Evolutionary conservation across 2,113 vertebrate genomes (phyloP).

Genomic region (Dicerorhinus sumatrensis): DNA sequence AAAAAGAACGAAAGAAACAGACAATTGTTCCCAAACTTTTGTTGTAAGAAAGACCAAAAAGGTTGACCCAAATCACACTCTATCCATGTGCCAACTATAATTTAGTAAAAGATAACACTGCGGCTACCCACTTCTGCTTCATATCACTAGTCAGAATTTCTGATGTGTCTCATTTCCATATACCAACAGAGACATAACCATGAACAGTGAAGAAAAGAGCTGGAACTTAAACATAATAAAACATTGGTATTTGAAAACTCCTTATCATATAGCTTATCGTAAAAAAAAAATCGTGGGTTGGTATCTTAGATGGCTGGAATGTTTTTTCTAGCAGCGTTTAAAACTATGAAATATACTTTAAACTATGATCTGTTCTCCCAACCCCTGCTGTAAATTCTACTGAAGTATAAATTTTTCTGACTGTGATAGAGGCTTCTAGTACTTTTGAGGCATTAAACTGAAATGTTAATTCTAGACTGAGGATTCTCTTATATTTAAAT

Average conservation of each 20-base stretch:
- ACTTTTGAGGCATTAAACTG: conserved; percentile 55
- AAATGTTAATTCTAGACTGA: conserved; percentile 57
- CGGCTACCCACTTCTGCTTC: conserved; percentile 28
- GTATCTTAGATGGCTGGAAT: background rate
- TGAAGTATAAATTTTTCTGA: conserved; percentile 43
- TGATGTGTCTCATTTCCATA: conserved; percentile 21
- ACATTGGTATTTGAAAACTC: conserved; percentile 44
- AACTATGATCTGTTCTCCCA: background rate
- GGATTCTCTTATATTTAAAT: conserved; percentile 47
- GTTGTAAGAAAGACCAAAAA: background rate
- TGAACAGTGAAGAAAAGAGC: background rate
- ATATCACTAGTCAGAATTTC: conserved; percentile 43
- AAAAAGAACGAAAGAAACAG: background rate
- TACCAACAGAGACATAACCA: background rate
- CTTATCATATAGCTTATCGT: background rate
- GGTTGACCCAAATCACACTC: background rate
- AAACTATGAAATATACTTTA: conserved; percentile 31
- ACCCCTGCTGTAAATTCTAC: conserved; percentile 14
- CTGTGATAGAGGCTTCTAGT: conserved; percentile 8
- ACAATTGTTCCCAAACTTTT: background rate
- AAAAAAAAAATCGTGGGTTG: background rate
- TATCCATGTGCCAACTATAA: background rate
- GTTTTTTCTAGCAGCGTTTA: conserved; percentile 11
- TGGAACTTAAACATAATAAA: background rate
- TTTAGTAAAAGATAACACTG: conserved; percentile 9